These are phyloP conservation scores for Coilia nasus DNA, from an alignment of 2,797 vertebrate species.

Conservation along the genomic window DNA sequence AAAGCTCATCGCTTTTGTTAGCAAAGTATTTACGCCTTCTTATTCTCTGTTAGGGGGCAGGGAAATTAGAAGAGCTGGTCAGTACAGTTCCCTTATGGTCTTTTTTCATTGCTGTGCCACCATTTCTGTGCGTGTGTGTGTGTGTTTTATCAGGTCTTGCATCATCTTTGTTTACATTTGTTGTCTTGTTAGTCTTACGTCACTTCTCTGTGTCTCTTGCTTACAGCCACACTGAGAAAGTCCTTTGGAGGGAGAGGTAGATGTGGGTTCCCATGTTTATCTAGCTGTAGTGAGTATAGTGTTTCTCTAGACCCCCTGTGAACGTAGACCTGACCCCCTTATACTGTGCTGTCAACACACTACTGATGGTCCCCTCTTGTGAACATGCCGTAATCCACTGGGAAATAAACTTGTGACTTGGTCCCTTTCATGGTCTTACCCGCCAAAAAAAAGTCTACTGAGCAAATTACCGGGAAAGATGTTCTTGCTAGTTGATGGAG, in stretches of 20 bases:
- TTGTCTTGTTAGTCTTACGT: slow-evolving; percentile 72
- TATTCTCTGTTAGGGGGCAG: slow-evolving; percentile 26
- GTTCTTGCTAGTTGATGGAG: not conserved
- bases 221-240: slow-evolving; percentile 89
- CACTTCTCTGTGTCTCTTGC: slow-evolving; percentile 88
- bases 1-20: slow-evolving; percentile 24
- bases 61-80: slow-evolving; percentile 24
- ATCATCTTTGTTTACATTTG: slow-evolving; percentile 61
- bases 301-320: slow-evolving; percentile 70
- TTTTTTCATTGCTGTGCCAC: slow-evolving; percentile 23
- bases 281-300: slow-evolving; percentile 84
- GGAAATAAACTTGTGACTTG: slow-evolving; percentile 13
- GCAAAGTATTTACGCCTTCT: slow-evolving; percentile 13
- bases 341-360: slow-evolving; percentile 49
- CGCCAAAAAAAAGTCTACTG: slow-evolving; percentile 53
- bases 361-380: slow-evolving; percentile 59
- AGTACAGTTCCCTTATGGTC: slow-evolving; percentile 16
- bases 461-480: slow-evolving; percentile 41
- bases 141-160: slow-evolving; percentile 17
- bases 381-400: slow-evolving; percentile 4
- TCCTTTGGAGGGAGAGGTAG: slow-evolving; percentile 96
- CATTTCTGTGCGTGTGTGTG: slow-evolving; percentile 8
- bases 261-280: slow-evolving; percentile 84
- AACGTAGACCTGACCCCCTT: slow-evolving; percentile 30
- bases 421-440: slow-evolving; percentile 20